Conservation (phyloP, 2,113 vertebrate species). For the Tiliqua scincoides region DNA sequence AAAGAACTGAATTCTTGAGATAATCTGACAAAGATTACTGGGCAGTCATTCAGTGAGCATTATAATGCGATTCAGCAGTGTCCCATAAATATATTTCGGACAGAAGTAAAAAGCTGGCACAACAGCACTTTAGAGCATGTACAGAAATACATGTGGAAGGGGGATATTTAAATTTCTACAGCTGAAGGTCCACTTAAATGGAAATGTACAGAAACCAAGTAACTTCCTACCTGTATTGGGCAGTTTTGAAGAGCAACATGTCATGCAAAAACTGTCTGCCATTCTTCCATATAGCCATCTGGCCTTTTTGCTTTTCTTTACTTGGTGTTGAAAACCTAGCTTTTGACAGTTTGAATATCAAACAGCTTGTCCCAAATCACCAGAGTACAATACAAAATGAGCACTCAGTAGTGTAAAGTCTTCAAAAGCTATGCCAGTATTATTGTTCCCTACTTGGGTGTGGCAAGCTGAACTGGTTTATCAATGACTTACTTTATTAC, state of each 20-base stretch:
- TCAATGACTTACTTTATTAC: neutral
- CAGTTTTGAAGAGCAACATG: neutral
- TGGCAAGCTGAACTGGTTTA: neutral
- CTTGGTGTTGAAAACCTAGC: neutral
- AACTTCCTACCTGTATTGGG: accelerated
- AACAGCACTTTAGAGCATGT: neutral
- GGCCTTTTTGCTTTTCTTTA: neutral
- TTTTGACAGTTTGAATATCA: neutral
- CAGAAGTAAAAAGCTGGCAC: neutral
- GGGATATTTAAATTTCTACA: neutral
- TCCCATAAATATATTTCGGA: neutral
- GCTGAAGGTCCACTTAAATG: neutral
- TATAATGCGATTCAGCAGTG: neutral
- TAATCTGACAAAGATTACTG: neutral
- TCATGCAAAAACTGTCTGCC: neutral
- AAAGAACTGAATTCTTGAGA: neutral
- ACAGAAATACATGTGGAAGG: accelerated
- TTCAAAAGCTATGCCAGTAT: slow-evolving; percentile 3
- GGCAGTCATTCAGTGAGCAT: neutral
- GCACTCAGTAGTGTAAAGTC: neutral
- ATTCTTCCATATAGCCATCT: neutral
- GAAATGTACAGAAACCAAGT: neutral
- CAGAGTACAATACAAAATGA: neutral
- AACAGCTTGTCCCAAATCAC: neutral
- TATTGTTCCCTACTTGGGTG: neutral